phyloP scores from a whole-genome alignment of 2,797 vertebrate species.

The Eutrigla gurnardus region DNA sequence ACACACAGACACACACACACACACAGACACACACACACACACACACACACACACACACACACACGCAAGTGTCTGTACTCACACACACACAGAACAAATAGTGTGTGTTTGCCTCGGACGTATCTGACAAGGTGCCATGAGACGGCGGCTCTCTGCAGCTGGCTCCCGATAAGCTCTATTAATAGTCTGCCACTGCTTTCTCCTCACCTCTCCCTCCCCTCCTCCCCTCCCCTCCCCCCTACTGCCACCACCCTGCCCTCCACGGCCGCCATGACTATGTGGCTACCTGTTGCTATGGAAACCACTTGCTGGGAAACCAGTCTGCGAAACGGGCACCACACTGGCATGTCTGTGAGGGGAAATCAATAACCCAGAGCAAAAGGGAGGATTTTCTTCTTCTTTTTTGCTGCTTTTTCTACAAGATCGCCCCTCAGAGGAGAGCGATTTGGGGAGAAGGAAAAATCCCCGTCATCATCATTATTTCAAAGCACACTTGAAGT shows the following conservation, averaged over 20 bases:
- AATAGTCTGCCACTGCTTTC: conserved; percentile 76
- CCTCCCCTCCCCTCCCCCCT: conserved; percentile 1
- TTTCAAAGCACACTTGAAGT: conserved; percentile 10
- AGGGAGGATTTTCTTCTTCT: conserved; percentile 28
- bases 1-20: neutral
- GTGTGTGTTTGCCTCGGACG: conserved; percentile 52
- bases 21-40: neutral
- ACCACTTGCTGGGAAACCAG: conserved; percentile 68
- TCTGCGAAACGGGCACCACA: conserved; percentile 66
- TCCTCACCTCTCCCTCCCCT: conserved; percentile 23
- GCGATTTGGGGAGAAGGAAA: neutral
- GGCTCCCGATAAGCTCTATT: conserved; percentile 81
- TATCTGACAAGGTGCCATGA: conserved; percentile 64
- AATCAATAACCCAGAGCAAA: conserved; percentile 72
- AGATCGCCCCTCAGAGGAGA: neutral
- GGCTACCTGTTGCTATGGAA: conserved; percentile 85
- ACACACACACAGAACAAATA: conserved; percentile 52
- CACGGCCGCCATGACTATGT: conserved; percentile 72
- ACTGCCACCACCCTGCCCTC: conserved; percentile 67
- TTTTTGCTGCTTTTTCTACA: conserved; percentile 25
- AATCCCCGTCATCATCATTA: conserved; percentile 3
- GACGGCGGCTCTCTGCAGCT: conserved; percentile 69
- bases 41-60: conserved; percentile 1
- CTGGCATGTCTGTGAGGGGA: conserved; percentile 63
- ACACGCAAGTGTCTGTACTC: neutral